These are phyloP conservation scores for Paraplagusia blochii DNA, from an alignment of 2,113 vertebrate genomes.

Conservation along the genomic window DNA sequence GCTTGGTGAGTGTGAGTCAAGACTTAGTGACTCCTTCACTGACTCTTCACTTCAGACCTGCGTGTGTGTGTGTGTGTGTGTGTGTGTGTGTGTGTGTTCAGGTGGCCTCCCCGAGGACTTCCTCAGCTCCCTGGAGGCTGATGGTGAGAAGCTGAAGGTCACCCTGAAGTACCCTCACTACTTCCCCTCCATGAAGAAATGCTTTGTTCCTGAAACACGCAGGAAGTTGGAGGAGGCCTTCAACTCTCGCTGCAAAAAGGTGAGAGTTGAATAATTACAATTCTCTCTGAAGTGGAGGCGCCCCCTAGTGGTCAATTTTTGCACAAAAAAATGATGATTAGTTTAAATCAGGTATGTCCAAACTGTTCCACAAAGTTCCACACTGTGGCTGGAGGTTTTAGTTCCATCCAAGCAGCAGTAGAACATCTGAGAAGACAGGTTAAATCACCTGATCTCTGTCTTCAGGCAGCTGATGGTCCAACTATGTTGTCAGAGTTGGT, in stretches of 20 bases:
- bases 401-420: too few relatives aligned
- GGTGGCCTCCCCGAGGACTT: slow-evolving; percentile 96
- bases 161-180: slow-evolving; percentile 97
- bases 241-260: slow-evolving; percentile 95
- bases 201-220: slow-evolving; percentile 87
- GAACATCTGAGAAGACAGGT: too few relatives aligned
- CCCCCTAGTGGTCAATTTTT: too few relatives aligned
- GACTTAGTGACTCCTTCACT: accelerated
- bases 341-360: too few relatives aligned
- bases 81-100: slow-evolving; percentile 42
- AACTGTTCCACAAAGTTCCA: too few relatives aligned
- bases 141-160: slow-evolving; percentile 84
- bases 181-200: slow-evolving; percentile 97
- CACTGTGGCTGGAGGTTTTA: too few relatives aligned
- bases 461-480: too few relatives aligned
- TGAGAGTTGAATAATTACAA: slow-evolving; percentile 35
- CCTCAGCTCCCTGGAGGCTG: slow-evolving; percentile 86
- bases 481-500: too few relatives aligned
- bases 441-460: too few relatives aligned
- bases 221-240: slow-evolving; percentile 88
- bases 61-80: background rate
- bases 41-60: background rate
- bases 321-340: too few relatives aligned
- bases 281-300: too few relatives aligned
- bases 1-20: slow-evolving; percentile 76